Evolutionary conservation across 2,797 vertebrate species (phyloP), one percentile per base, ranked within the genome.

Genomic region (Buceros bicornis): DNA sequence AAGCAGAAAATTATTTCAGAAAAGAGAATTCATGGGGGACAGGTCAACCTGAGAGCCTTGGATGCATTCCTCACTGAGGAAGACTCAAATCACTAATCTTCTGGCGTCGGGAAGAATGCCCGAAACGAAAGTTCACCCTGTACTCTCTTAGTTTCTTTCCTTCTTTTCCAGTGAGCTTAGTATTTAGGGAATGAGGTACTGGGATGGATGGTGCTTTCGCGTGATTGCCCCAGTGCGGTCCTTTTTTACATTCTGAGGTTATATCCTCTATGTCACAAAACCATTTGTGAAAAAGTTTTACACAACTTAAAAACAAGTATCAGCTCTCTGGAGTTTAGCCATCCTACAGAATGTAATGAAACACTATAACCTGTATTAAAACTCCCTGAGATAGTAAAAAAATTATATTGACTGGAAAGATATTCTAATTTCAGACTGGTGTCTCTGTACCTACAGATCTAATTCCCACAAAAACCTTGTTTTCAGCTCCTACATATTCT

Each of bases 331-430:
- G 80, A 90, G 45, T 74, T 67, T 2, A 73, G 83, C 80, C 73
- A 90, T 92, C 53, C 42, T 79, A 67, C n/a, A 80, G 61, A 95
- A 58, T 3, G 4, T 40, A 92, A 89, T 45, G 60, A 72, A 94
- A 87, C 57, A 61, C 64, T 54, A 50, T 10, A 95, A 87, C 13
- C 67, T 77, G 37, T 19, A 48, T 73, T 4, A 42, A 82, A 96
- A 89, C 20, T 94, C 71, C 82, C 76, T 37, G 45, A 82, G 78
- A 93, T 51, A 43, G 80, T 82, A 81, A 89, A 94, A 94, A 90
- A 67, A 47, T 35, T 81, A 2, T 40, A 87, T 67, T 1, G 1
- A 37, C 71, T 89, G 81, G 67, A 93, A 92, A 95, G 74, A 62
- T 6, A 78, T 19, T 54, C 86, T 87, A 80, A 82, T 92, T 97